Base-by-base conservation (phyloP, 92 coral and sea anemone species). In the Heteractis magnifica region DNA sequence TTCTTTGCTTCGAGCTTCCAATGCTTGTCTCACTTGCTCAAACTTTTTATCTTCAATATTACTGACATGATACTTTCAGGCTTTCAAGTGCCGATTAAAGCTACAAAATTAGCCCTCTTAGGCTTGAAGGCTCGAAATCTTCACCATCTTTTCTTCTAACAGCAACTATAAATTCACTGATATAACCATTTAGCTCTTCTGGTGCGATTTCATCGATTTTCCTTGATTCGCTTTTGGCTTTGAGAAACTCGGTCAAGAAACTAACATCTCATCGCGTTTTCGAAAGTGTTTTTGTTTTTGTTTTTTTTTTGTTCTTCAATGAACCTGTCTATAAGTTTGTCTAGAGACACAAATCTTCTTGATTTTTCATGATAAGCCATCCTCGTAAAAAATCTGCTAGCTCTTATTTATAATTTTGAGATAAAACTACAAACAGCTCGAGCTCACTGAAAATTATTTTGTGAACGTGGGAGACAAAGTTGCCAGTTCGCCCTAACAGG, bases 191-290 rank as follows among this genome's bases (percentile, higher is more conserved):
- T 0, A 82, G 84, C 60, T 82, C 77, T n/a, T 68, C 41, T 52
- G 76, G 55, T 51, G 78, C 73, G 20, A 86, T 86, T 65, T 86
- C 79, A 56, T 87, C 80, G 23, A 77, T 18, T 55, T 34, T 72
- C 82, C 87, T 87, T 51, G 4, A 34, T 65, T 82, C 87, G 52
- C 73, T 76, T 65, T 86, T 81, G 75, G 85, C 2, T 6, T 19
- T 72, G 12, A 81, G 68, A 65, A 81, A 77, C 80, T 83, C 84
- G 5, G 73, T 82, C 65, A 87, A 65, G 71, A 77, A 77, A 78
- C 76, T 71, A 11, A 87, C 82, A 78, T 87, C 84, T 78, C 83
- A n/a, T n/a, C n/a, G n/a, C n/a, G n/a, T n/a, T n/a, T n/a, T n/a
- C n/a, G n/a, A n/a, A n/a, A n/a, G n/a, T n/a, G n/a, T n/a, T n/a